These are phyloP conservation scores for Drosophila ezoana DNA, from an alignment of 2,888 invertebrate genomes.

Conservation along the genomic window DNA sequence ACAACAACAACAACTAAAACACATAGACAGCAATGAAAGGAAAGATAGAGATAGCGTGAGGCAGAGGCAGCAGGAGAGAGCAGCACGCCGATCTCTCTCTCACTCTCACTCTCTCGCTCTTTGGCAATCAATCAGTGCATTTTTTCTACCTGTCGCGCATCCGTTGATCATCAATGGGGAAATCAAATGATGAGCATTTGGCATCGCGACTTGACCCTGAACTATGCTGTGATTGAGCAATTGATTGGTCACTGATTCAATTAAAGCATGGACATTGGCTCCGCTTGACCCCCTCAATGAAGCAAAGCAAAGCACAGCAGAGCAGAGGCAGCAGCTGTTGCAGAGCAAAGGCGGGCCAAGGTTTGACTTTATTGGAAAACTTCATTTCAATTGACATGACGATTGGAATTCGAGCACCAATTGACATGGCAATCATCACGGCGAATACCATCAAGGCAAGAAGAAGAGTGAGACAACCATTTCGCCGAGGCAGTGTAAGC, in stretches of 20 bases:
- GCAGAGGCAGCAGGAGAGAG: slow-evolving; percentile 1
- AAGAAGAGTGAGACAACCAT: not conserved
- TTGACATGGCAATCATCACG: not conserved
- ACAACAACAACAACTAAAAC: slow-evolving; percentile 35
- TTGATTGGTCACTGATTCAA: slow-evolving; percentile 42
- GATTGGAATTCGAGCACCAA: too few species aligned
- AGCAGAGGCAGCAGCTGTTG: not conserved
- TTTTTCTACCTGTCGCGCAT: slow-evolving; percentile 49
- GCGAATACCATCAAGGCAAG: not conserved
- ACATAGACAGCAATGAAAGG: slow-evolving; percentile 16
- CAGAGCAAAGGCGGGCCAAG: slow-evolving; percentile 1
- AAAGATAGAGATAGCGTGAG: slow-evolving; percentile 30
- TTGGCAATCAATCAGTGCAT: slow-evolving; percentile 41
- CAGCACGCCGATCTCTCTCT: not conserved
- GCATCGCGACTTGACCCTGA: slow-evolving; percentile 32
- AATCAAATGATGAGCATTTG: slow-evolving; percentile 31
- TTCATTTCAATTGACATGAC: not conserved
- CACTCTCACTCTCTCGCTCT: not conserved
- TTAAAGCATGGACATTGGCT: slow-evolving; percentile 15
- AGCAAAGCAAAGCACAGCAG: not conserved
- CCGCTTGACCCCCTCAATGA: slow-evolving; percentile 21
- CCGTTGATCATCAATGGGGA: slow-evolving; percentile 51
- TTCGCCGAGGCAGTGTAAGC: not conserved
- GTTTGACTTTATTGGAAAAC: slow-evolving; percentile 1
- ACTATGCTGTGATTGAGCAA: slow-evolving; percentile 20